Evolutionary conservation across 2,113 vertebrate species (phyloP), one percentile per base, ranked within the genome.

Genomic region (Lampris incognitus): DNA sequence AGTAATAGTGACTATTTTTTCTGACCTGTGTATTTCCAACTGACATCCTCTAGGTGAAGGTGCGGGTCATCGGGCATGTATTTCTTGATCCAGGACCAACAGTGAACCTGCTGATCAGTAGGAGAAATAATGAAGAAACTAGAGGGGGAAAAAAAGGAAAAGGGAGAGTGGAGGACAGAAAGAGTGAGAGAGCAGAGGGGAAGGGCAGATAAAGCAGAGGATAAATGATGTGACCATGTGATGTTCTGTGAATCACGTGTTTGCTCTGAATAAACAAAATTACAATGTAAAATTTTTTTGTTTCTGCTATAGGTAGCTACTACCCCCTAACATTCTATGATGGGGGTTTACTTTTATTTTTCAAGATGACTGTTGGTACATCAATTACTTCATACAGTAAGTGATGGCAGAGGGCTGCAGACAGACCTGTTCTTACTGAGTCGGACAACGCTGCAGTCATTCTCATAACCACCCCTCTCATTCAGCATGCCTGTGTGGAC

Each of bases 81-180:
- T 50, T 95, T 97, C 91, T 96, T 97, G 48, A 99, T 95, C 98
- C 98, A 99, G 59, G 96, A 90, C 98, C 97, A 99, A 88, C 97
- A 97, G 82, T 98, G 98, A 62, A 99, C 95, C 93, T 99, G 98
- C 66, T 99, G 98, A 91, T 99, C 98, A 0, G 97, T 98, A 1
- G 98, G 98, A 8, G 98, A 99, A 83, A 99, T 94, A 93, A 99
- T 98, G 91, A 99, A 99, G 93, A 98, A 99, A 79, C 98, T 99
- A 85, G 48, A 90, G 49, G 72, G 39, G 79, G 1, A 54, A 42
- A 50, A 9, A 60, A 9, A 40, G 38, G 13, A 9, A 3, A 11
- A 0, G 48, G 6, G 60, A 62, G 24, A 44, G 5, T 39, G 13
- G 11, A n/a, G 66, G 1, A 40, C 10, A 60, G 2, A 49, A 24